These are phyloP conservation scores for Holothuria glaberrima DNA, from an alignment of 35 echinoderm and acorn worm species.

Conservation along the genomic window DNA sequence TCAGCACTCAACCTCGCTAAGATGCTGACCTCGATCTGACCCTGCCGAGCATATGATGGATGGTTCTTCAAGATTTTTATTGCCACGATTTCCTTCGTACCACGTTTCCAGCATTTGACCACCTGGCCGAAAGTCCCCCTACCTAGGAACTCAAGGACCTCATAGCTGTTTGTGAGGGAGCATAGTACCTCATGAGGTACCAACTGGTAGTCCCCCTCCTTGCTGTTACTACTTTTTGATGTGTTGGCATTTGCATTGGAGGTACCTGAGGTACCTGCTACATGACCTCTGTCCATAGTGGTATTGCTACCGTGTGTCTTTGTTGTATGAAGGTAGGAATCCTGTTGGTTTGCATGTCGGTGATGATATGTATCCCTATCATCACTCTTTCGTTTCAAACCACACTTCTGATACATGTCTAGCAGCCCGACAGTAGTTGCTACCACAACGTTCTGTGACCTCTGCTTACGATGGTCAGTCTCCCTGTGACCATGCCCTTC, in stretches of 20 bases:
- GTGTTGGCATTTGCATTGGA: slow-evolving; percentile 74
- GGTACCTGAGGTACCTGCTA: slow-evolving; percentile 64
- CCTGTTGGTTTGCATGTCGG: slow-evolving; percentile 59
- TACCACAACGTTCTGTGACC: slow-evolving; percentile 81
- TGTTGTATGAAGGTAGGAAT: slow-evolving; percentile 41
- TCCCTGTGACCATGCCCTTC: no score
- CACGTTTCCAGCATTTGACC: slow-evolving; percentile 99
- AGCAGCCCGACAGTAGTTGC: slow-evolving; percentile 85
- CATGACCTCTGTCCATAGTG: slow-evolving; percentile 58
- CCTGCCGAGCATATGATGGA: slow-evolving; percentile 74
- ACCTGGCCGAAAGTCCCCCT: slow-evolving; percentile 98
- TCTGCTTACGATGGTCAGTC: not conserved
- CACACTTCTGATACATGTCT: slow-evolving; percentile 99
- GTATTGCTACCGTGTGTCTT: slow-evolving; percentile 67
- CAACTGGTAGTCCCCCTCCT: slow-evolving; percentile 96
- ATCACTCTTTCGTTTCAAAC: slow-evolving; percentile 97
- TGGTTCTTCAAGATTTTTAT: slow-evolving; percentile 99
- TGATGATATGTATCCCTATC: slow-evolving; percentile 85
- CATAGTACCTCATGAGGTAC: slow-evolving; percentile 96
- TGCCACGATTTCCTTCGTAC: slow-evolving; percentile 99
- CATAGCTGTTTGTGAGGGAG: slow-evolving; percentile 97
- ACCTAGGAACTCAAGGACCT: slow-evolving; percentile 95
- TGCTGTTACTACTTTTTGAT: slow-evolving; percentile 81
- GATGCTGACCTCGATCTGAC: slow-evolving; percentile 97
- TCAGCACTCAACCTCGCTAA: slow-evolving; percentile 91